phyloP scores from a whole-genome alignment of 2,113 vertebrate genomes.

The Thinocorus orbignyianus region DNA sequence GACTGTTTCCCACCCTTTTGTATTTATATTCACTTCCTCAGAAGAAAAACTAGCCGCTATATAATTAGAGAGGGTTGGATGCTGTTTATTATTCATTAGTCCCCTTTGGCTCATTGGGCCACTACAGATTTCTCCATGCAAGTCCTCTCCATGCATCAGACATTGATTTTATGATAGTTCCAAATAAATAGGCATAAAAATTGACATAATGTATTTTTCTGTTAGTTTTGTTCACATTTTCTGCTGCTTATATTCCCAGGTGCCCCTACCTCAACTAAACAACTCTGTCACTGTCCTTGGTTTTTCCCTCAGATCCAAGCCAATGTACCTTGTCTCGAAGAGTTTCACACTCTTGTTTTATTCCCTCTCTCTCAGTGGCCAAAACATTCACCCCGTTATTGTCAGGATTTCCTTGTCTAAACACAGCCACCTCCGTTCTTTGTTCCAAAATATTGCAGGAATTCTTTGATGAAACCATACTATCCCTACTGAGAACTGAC shows the following conservation, averaged over 20 bases:
- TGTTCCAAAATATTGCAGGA: neutral
- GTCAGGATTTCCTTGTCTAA: neutral
- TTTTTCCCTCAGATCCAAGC: neutral
- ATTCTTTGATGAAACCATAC: neutral
- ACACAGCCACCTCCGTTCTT: neutral
- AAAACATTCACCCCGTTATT: neutral
- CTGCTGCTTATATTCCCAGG: neutral
- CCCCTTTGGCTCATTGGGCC: neutral
- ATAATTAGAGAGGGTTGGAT: neutral
- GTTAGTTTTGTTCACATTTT: neutral
- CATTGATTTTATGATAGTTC: neutral
- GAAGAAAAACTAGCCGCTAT: neutral
- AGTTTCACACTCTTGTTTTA: neutral
- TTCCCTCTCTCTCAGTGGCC: neutral
- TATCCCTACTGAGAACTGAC: neutral
- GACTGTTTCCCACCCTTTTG: neutral
- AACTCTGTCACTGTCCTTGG: neutral
- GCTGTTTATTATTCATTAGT: neutral
- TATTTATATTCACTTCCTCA: neutral
- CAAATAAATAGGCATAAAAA: neutral
- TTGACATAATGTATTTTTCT: neutral
- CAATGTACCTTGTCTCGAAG: fast-evolving
- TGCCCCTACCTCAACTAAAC: neutral
- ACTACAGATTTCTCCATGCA: neutral
- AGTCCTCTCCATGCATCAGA: neutral